These are phyloP conservation scores for Xiphophorus maculatus DNA, from an alignment of 2,113 vertebrate species.

Conservation along the genomic window DNA sequence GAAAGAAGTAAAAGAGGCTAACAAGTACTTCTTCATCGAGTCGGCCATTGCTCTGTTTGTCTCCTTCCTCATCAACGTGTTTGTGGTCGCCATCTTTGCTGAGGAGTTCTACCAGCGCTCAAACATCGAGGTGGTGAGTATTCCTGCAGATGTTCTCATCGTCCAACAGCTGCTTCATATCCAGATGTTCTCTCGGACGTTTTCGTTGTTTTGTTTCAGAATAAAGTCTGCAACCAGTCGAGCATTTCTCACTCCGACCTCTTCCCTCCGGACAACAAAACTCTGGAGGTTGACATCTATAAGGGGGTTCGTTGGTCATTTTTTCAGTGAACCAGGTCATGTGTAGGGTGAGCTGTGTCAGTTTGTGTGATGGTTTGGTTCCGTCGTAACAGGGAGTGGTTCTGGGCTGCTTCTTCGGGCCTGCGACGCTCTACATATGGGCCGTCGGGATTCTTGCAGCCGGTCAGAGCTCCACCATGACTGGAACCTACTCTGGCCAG, in stretches of 20 bases:
- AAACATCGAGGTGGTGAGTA: conserved; percentile 87
- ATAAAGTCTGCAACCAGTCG: conserved; percentile 72
- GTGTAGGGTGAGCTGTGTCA: neutral
- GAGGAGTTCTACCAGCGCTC: conserved; percentile 88
- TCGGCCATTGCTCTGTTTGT: conserved; percentile 91
- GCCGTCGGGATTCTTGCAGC: conserved; percentile 92
- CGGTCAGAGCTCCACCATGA: conserved; percentile 96
- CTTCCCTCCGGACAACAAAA: conserved; percentile 84
- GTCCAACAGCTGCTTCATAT: neutral
- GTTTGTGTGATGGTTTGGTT: neutral
- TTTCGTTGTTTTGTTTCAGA: conserved; percentile 47
- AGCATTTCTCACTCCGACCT: conserved; percentile 80
- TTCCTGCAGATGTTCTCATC: neutral
- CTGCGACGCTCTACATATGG: conserved; percentile 82
- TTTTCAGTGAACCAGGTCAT: neutral
- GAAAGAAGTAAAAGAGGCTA: conserved; percentile 89
- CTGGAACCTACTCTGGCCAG: conserved; percentile 92
- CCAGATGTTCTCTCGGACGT: neutral
- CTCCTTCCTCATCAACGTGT: conserved; percentile 97
- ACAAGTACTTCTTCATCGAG: conserved; percentile 96
- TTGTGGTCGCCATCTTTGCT: conserved; percentile 93
- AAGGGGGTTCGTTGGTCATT: conserved; percentile 86
- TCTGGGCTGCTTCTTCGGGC: conserved; percentile 87
- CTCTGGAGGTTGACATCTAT: conserved; percentile 93
- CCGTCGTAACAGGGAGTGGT: conserved; percentile 82